phyloP scores from a whole-genome alignment of 2,888 invertebrate species.

The Pilophorus perplexus region DNA sequence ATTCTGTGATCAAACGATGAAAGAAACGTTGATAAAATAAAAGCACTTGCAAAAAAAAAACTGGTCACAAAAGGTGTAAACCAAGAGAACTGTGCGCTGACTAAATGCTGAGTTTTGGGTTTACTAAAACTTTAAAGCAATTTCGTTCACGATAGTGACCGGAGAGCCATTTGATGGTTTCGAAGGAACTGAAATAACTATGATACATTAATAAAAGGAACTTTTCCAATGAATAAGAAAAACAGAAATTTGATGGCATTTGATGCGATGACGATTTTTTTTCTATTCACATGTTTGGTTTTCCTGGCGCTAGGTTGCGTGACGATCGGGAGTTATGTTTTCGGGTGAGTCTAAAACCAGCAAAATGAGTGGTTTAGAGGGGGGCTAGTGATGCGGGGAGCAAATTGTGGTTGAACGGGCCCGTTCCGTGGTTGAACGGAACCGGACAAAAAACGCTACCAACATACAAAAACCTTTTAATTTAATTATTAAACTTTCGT shows the following conservation, averaged over 20 bases:
- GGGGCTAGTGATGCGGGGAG: too few species aligned
- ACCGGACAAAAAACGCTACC: too few species aligned
- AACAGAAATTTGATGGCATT: slow-evolving; percentile 7
- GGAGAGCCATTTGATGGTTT: slow-evolving; percentile 31
- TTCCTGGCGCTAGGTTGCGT: too few species aligned
- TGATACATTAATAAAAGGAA: slow-evolving; percentile 37
- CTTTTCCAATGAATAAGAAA: slow-evolving; percentile 1
- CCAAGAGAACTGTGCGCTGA: neutral
- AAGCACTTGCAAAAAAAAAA: neutral
- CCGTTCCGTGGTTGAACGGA: too few species aligned
- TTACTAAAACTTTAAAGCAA: slow-evolving; percentile 10
- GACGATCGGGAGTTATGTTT: too few species aligned
- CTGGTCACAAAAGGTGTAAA: neutral
- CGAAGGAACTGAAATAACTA: slow-evolving; percentile 29
- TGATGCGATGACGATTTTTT: slow-evolving; percentile 5
- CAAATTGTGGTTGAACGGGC: too few species aligned
- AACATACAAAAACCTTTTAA: too few species aligned
- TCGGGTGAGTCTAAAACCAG: too few species aligned
- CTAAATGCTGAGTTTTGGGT: slow-evolving; percentile 2
- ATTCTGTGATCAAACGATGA: neutral
- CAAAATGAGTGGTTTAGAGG: too few species aligned
- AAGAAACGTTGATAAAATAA: neutral
- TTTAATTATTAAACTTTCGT: too few species aligned
- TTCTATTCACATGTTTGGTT: too few species aligned
- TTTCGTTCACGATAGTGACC: slow-evolving; percentile 32